Evolutionary conservation across 2,797 vertebrate genomes (phyloP), one percentile per base, ranked within the genome.

Genomic region (Eulemur rubriventer): DNA sequence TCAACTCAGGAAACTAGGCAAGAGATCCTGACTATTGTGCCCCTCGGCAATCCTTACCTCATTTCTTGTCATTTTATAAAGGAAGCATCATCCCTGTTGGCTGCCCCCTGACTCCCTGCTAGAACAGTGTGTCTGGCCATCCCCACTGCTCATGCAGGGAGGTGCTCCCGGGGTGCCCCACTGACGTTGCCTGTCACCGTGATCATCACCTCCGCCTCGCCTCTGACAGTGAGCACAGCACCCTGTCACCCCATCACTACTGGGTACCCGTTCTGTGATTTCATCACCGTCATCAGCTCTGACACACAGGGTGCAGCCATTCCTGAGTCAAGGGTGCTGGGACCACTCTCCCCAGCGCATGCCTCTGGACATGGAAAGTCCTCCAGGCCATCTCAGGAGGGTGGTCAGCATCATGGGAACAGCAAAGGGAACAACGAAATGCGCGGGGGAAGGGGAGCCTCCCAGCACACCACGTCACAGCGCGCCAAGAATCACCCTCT

Each of bases 401-500:
- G n/a, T 2, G 22, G 50, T 24, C 38, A n/a, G 30, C 6, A 13
- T 11, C 13, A 4, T 28, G 7, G 30, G 3, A 41, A 16, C 6
- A 3, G 18, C 41, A 69, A 55, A 79, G 57, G 38, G 35, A 48
- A 33, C 81, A 67, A 73, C 17, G 67, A 69, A 61, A 11, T 11
- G 10, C n/a, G 2, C 7, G 12, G 2, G 13, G 22, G 24, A 26
- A 59, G 30, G 22, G n/a, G 50, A 57, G 38, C 7, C 13, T 35
- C 18, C 8, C 14, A 11, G 46, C 0, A 0, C 9, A 1, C 26
- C 41, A 43, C 6, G 0, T 1, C 63, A 41, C 52, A 0, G 41
- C 22, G 3, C 12, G 6, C 48, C 24, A 3, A 38, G 57, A n/a
- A 35, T 4, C 46, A 1, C 11, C 33, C 11, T 1, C 52, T 14